Base-by-base conservation (phyloP, 2,888 invertebrate species). In the Chaitophorus viminalis region DNA sequence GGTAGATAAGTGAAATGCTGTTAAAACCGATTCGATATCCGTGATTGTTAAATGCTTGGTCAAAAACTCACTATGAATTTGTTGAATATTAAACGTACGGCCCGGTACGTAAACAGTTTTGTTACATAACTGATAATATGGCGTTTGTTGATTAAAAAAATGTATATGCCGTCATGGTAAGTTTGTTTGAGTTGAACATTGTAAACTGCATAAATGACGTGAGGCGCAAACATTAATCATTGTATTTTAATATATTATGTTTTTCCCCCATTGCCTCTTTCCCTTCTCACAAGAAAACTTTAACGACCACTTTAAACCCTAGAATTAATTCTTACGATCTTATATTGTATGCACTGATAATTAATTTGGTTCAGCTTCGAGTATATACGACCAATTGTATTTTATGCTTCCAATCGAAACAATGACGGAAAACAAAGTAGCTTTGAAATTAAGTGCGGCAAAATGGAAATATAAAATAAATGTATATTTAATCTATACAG, bases 331-430 rank as follows among this genome's bases (percentile, higher is more conserved):
- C 60, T 60, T 25, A 60, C 60, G 5, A 25, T 8, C 60, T 1
- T 68, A 0, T 25, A 11, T 2, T 29, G 68, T 68, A n/a, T 29
- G 29, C 29, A 60, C 17, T 65, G 14, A 29, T n/a, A n/a, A 33
- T 79, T 65, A 68, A 68, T 39, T 68, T 11, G 36, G 60, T 17
- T 17, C n/a, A 39, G 46, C 79, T n/a, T 33, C 18, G 65, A 60
- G 39, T 79, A 68, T 65, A 65, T 79, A 39, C 18, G 68, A 46
- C 4, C 39, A 29, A 46, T 29, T 68, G 68, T 68, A 81, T 70
- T 82, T n/a, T 52, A 46, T 31, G 31, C 46, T 81, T 65, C 36
- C 21, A 70, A 81, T 46, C 46, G 39, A 78, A 60, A 78, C 81
- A 39, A 81, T 46, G 29, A 81, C 39, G 25, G 31, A 5, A 29